Evolutionary conservation across 2,888 invertebrate genomes (phyloP).

Genomic region (Hirtodrosophila alboralis): DNA sequence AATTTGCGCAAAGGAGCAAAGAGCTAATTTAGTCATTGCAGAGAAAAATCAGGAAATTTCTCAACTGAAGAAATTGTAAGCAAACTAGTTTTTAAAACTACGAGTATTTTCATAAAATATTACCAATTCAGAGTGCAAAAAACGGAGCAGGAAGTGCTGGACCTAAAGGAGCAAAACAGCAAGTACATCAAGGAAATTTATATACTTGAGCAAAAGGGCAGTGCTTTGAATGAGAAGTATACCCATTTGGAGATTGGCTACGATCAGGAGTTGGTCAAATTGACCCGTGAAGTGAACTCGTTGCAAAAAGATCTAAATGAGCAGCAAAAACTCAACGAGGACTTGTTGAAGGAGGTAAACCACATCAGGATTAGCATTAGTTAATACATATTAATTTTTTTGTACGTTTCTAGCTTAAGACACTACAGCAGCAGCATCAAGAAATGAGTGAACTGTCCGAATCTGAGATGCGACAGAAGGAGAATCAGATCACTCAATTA

Average conservation of each 20-base stretch:
- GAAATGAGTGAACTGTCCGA: no score
- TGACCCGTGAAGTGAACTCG: no score
- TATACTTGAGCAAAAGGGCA: background rate
- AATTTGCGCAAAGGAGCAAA: slow-evolving; percentile 5
- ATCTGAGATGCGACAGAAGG: no score
- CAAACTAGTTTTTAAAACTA: background rate
- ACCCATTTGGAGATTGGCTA: slow-evolving; percentile 18
- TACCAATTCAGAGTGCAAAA: slow-evolving; percentile 1
- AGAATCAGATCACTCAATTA: no score
- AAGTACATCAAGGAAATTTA: background rate
- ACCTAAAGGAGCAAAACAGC: background rate
- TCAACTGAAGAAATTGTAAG: slow-evolving; percentile 20
- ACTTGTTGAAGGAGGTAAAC: background rate
- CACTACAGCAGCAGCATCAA: no score
- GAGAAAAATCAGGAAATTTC: slow-evolving; percentile 17
- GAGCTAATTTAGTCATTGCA: background rate
- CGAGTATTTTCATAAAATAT: no score
- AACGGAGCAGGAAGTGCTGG: background rate
- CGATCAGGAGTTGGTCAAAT: no score
- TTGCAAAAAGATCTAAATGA: background rate
- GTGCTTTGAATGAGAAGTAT: slow-evolving; percentile 1
- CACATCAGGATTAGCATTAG: no score
- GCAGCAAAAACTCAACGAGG: background rate
- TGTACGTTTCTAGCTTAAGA: no score
- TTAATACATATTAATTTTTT: no score